Conservation (phyloP, 1,140 invertebrate species). For the Carposina sasakii region DNA sequence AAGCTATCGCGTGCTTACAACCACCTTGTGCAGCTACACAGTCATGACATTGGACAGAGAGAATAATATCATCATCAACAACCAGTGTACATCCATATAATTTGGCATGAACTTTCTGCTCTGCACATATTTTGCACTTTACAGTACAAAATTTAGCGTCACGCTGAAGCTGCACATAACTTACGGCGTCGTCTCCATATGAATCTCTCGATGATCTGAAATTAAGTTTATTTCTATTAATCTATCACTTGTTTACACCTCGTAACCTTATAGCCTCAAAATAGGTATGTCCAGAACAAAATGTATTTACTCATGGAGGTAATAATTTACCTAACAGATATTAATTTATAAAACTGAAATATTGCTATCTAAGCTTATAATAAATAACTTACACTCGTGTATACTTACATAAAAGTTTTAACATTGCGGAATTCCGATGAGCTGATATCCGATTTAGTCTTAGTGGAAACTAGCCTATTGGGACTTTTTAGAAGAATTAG, state of each 20-base stretch:
- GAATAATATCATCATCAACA: conserved; percentile 10
- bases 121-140: conserved; percentile 30
- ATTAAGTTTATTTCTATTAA: conserved; percentile 12
- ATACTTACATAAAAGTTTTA: conserved; percentile 32
- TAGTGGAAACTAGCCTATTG: conserved; percentile 2
- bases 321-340: too few species aligned
- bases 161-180: conserved; percentile 34
- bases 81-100: conserved; percentile 8
- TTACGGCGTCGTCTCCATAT: conserved; percentile 37
- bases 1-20: conserved; percentile 48
- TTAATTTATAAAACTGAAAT: not conserved
- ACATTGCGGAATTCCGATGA: conserved; percentile 27
- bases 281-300: too few species aligned
- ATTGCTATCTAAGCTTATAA: not conserved
- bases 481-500: too few species aligned
- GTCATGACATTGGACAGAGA: conserved; percentile 19
- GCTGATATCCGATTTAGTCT: conserved; percentile 17
- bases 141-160: conserved; percentile 27
- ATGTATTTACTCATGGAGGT: too few species aligned
- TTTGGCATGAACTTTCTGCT: conserved; percentile 34
- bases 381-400: not conserved
- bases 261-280: not conserved
- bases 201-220: conserved; percentile 24
- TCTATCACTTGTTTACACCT: not conserved
- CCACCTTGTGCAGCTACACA: conserved; percentile 28